Evolutionary conservation across 2,888 invertebrate species (phyloP).

Genomic region (Biston stratarius): DNA sequence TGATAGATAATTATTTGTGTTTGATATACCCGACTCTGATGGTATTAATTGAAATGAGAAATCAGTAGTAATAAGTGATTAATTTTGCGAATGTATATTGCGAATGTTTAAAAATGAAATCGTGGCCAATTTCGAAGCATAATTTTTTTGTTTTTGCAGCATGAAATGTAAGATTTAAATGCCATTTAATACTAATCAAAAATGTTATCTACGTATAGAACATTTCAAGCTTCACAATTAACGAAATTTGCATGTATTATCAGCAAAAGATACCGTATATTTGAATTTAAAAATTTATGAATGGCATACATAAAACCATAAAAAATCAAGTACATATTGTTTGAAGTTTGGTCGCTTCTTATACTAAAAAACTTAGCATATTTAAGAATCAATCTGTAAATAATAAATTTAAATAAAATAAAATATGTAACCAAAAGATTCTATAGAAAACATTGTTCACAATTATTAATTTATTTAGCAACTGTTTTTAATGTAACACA

Average conservation of each 20-base stretch:
- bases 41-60: slow-evolving; percentile 51
- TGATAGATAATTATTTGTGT: slow-evolving; percentile 12
- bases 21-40: slow-evolving; percentile 51
- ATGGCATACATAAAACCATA: background rate
- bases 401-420: slow-evolving; percentile 31
- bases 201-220: background rate
- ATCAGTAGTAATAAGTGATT: slow-evolving; percentile 48
- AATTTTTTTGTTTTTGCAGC: slow-evolving; percentile 15
- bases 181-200: background rate
- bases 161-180: background rate
- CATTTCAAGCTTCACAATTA: background rate
- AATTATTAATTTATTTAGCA: slow-evolving; percentile 44
- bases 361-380: slow-evolving; percentile 1
- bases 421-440: slow-evolving; percentile 48
- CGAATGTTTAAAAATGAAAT: slow-evolving; percentile 59
- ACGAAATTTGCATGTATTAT: too few relatives aligned
- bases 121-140: slow-evolving; percentile 17
- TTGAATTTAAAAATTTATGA: too few relatives aligned
- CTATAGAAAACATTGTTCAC: slow-evolving; percentile 44
- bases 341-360: slow-evolving; percentile 3
- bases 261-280: too few relatives aligned
- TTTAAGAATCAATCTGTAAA: slow-evolving; percentile 25
- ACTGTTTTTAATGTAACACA: slow-evolving; percentile 50
- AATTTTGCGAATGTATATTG: slow-evolving; percentile 64
- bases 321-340: background rate